These are phyloP conservation scores for Ceratitis capitata DNA, from an alignment of 1,140 invertebrate genomes.

Conservation along the genomic window DNA sequence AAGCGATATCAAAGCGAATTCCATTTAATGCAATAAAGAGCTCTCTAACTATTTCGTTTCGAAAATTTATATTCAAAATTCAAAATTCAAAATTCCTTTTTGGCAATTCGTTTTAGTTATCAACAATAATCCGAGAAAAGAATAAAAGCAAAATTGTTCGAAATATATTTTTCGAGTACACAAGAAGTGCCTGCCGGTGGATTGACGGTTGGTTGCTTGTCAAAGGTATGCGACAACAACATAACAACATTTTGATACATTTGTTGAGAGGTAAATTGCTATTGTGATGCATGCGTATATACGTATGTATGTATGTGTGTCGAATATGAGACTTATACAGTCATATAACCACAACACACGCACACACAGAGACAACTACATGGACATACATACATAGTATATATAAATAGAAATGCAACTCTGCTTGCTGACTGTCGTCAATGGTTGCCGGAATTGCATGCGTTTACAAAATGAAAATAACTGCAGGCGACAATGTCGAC, in stretches of 20 bases:
- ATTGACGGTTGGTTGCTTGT: not conserved
- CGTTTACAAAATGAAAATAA: constrained; percentile 32
- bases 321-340: too few species aligned
- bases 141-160: not conserved
- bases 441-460: not conserved
- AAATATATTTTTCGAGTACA: not conserved
- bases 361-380: not conserved
- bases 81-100: too few species aligned
- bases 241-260: not conserved
- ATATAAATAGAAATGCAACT: not conserved
- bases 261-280: constrained; percentile 24
- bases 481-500: not conserved
- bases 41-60: too few species aligned
- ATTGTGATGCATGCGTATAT: not conserved
- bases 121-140: too few species aligned
- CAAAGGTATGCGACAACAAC: not conserved
- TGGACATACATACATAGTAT: not conserved
- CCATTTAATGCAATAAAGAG: too few species aligned
- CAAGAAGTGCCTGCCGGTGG: not conserved
- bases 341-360: not conserved
- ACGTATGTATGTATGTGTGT: too few species aligned
- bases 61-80: too few species aligned
- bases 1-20: too few species aligned
- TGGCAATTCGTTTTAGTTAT: too few species aligned
- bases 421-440: not conserved